Evolutionary conservation across 2,113 vertebrate species (phyloP).

Genomic region (Pyxicephalus adspersus): DNA sequence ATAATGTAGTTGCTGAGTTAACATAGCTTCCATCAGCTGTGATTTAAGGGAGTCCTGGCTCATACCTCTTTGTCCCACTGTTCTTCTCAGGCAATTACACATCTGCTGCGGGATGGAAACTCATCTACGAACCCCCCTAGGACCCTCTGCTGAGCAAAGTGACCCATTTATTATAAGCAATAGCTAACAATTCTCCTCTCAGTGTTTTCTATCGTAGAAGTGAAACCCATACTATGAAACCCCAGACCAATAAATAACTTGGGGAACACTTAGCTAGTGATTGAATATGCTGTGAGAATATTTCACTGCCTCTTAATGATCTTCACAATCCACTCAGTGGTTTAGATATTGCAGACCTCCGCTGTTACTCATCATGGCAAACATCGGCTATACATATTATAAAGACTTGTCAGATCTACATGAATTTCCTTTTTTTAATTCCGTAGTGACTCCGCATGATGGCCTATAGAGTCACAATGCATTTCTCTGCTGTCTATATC

Average conservation of each 20-base stretch:
- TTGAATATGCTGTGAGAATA: conserved; percentile 19
- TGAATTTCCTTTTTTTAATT: neutral
- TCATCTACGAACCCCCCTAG: conserved; percentile 21
- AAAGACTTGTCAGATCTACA: neutral
- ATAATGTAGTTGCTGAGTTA: conserved; percentile 25
- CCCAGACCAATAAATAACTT: conserved; percentile 29
- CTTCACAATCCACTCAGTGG: conserved; percentile 4
- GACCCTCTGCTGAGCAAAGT: conserved; percentile 15
- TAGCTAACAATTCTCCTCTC: conserved; percentile 33
- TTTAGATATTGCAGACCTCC: conserved; percentile 4
- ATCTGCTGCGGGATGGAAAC: conserved; percentile 26
- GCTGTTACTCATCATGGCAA: conserved; percentile 24
- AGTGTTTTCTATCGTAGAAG: conserved; percentile 30
- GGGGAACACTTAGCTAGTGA: conserved; percentile 4
- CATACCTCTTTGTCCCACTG: conserved; percentile 21
- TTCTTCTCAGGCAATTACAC: conserved; percentile 45
- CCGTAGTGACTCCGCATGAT: neutral
- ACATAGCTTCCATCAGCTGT: conserved; percentile 15
- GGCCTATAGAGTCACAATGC: neutral
- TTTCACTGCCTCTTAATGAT: conserved; percentile 1
- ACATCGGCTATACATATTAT: neutral
- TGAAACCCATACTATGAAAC: conserved; percentile 21
- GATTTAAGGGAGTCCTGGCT: conserved; percentile 21
- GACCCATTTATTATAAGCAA: conserved; percentile 45
- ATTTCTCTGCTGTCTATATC: neutral